Evolutionary conservation across 2,797 vertebrate genomes (phyloP).

Genomic region (Argentina silus): DNA sequence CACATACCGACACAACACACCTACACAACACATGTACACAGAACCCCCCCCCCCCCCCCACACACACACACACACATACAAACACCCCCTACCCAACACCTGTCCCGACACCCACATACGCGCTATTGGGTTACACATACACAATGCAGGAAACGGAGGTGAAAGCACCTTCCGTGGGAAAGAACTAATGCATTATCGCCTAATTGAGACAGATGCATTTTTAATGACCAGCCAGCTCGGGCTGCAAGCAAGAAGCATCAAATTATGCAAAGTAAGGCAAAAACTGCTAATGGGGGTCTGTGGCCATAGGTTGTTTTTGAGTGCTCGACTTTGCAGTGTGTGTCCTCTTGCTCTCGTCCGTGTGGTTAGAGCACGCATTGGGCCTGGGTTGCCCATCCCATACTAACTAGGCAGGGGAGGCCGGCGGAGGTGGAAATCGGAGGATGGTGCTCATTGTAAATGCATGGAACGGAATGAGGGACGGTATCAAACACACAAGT

Average conservation of each 20-base stretch:
- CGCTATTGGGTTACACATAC: conserved; percentile 8
- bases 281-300: conserved; percentile 58
- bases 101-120: neutral
- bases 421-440: no score
- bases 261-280: conserved; percentile 72
- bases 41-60: neutral
- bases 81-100: neutral
- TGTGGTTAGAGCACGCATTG: no score
- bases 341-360: conserved; percentile 12
- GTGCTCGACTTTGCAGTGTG: conserved; percentile 54
- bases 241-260: conserved; percentile 65
- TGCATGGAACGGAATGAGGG: no score
- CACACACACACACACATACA: conserved; percentile 12
- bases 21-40: conserved; percentile 11
- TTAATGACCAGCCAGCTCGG: conserved; percentile 63
- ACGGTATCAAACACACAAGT: no score
- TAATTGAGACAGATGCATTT: conserved; percentile 77
- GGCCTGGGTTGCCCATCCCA: no score
- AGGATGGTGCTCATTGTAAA: no score
- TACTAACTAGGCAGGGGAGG: no score
- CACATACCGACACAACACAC: neutral
- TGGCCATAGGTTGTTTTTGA: conserved; percentile 39
- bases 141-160: conserved; percentile 28
- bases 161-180: conserved; percentile 33
- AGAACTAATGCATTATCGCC: conserved; percentile 53